These are phyloP conservation scores for Pandemis heparana DNA, from an alignment of 2,888 invertebrate species.

Conservation along the genomic window DNA sequence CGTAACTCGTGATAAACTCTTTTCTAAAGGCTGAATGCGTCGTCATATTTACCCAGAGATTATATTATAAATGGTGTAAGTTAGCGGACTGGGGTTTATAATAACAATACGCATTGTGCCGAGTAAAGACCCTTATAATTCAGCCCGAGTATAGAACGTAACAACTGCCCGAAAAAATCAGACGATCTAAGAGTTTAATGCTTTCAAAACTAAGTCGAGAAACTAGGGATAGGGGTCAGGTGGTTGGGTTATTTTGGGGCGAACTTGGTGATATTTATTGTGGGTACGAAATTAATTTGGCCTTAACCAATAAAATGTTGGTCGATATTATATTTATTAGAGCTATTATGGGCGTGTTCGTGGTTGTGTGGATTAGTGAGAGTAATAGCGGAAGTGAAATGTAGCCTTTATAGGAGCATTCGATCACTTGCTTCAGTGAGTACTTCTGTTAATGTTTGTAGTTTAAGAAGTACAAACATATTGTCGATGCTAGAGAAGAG, in stretches of 20 bases:
- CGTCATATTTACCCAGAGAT: conserved; percentile 23
- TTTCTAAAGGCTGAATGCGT: conserved; percentile 24
- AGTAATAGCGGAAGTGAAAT: conserved; percentile 22
- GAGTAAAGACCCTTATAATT: conserved; percentile 47
- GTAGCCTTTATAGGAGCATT: neutral
- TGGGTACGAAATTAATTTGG: conserved; percentile 57
- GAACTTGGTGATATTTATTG: conserved; percentile 44
- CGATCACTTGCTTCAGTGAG: neutral
- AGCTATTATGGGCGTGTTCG: conserved; percentile 28
- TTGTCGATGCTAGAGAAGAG: too few relatives aligned
- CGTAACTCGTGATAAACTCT: conserved; percentile 28
- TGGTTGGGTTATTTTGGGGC: neutral
- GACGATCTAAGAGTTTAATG: neutral
- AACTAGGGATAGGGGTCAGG: neutral
- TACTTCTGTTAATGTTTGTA: too few relatives aligned
- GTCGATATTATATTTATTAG: conserved; percentile 43
- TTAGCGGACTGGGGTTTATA: conserved; percentile 55
- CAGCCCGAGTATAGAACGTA: neutral
- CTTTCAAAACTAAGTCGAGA: neutral
- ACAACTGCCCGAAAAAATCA: neutral
- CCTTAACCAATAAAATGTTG: conserved; percentile 52
- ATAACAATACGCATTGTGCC: conserved; percentile 60
- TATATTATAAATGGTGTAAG: conserved; percentile 66
- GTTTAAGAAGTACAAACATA: too few relatives aligned
- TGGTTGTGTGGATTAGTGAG: conserved; percentile 17